These are phyloP conservation scores for Hydrocynus forskahlii DNA, from an alignment of 2,797 vertebrate species.

Conservation along the genomic window DNA sequence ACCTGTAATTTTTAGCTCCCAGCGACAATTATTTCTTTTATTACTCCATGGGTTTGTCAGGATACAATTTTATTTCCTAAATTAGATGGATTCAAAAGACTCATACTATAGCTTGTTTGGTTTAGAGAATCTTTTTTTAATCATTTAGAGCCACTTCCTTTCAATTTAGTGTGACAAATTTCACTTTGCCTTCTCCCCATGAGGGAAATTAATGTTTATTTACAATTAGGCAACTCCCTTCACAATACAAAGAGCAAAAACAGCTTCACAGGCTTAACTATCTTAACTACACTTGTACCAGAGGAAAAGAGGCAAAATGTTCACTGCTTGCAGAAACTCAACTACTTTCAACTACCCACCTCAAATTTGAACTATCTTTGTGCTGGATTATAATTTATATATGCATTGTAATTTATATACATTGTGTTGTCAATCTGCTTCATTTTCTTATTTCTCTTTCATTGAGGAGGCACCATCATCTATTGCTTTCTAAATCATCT, in stretches of 20 bases:
- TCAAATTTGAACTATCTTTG: neutral
- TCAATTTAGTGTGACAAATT: slow-evolving; percentile 33
- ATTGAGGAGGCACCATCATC: slow-evolving; percentile 51
- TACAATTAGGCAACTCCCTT: slow-evolving; percentile 32
- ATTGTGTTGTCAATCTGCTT: slow-evolving; percentile 8
- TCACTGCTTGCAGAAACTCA: slow-evolving; percentile 17
- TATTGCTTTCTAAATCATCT: slow-evolving; percentile 66
- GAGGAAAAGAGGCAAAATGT: slow-evolving; percentile 8
- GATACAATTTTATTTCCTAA: neutral
- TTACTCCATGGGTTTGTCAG: neutral
- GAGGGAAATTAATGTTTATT: slow-evolving; percentile 30
- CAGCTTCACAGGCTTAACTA: slow-evolving; percentile 16
- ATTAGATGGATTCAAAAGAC: neutral
- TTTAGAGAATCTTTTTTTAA: slow-evolving; percentile 30
- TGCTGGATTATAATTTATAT: neutral
- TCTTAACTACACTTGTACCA: neutral
- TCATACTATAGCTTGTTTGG: neutral
- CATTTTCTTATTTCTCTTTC: slow-evolving; percentile 48
- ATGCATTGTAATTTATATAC: neutral
- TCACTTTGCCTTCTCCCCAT: slow-evolving; percentile 15
- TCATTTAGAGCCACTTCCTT: slow-evolving; percentile 33
- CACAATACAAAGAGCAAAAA: slow-evolving; percentile 26
- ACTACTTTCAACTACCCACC: no score
- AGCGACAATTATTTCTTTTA: neutral
- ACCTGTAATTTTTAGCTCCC: neutral